Base-by-base conservation (phyloP, 2,113 vertebrate species). In the Euleptes europaea region DNA sequence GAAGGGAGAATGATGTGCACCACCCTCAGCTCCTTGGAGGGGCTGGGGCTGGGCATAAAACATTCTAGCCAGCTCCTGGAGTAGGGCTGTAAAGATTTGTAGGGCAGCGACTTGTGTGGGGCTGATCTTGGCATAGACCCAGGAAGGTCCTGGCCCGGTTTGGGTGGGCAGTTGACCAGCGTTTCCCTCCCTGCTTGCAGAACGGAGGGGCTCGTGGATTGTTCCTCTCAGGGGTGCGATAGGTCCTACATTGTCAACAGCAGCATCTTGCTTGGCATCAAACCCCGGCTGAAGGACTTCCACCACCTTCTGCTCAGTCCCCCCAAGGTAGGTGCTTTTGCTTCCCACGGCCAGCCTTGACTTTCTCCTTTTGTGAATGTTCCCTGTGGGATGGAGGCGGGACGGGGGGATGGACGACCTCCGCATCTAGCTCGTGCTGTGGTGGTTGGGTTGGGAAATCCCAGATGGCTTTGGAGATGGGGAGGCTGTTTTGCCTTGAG, bases 171-270 rank as follows among this genome's bases (percentile, higher is more conserved):
- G 13, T 26, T 8, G 28, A 2, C n/a, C 28, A 31, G n/a, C 12
- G 49, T 44, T 65, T 51, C 47, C 57, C 40, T 78, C 33, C 71
- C 31, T 31, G 44, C 54, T 33, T 72, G 4, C 96, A 99, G 98
- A 89, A 95, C 98, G 95, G 98, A 99, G 93, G 98, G 98, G 92
- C 95, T 98, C 94, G 97, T 97, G 96, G 98, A 99, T 96, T 96
- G 98, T 90, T 98, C 98, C 97, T 97, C 98, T 98, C 98, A 99
- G 97, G 98, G 98, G 97, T 97, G 96, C 90, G 98, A 99, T 96
- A 96, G 97, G 96, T 96, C 97, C 92, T 96, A 97, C 95, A 95
- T 97, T 94, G 97, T 98, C 96, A 98, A 91, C 93, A 97, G 96
- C 96, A 97, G 98, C 95, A 96, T 99, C 94, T 92, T 99, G 78